Percentiles rank a stretch among this genome's conserved stretches.
Conservation (phyloP, 2,888 invertebrate genomes). For the Dryococelus australis region DNA sequence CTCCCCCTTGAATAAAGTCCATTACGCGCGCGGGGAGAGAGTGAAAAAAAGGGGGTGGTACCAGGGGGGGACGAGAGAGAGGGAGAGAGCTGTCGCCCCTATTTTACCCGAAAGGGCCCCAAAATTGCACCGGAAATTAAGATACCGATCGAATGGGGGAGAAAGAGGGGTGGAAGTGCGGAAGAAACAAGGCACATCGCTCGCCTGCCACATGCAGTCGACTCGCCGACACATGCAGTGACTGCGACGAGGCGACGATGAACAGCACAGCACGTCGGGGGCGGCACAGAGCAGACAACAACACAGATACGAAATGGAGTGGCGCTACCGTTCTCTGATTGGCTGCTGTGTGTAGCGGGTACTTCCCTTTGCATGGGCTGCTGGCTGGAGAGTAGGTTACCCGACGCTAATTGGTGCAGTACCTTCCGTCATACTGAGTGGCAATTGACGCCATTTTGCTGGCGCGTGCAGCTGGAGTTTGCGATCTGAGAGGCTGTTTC, state of each 20-base stretch:
- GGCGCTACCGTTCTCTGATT: too few relatives aligned
- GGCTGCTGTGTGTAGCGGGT: too few relatives aligned
- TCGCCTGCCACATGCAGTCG: background rate
- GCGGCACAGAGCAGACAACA: background rate
- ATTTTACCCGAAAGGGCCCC: conserved; percentile 10
- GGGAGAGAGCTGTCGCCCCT: conserved; percentile 3
- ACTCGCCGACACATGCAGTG: too few relatives aligned
- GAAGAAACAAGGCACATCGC: background rate
- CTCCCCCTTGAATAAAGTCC: background rate
- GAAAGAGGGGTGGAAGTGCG: background rate
- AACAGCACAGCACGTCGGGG: background rate
- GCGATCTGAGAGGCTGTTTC: too few relatives aligned
- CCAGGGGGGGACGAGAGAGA: background rate
- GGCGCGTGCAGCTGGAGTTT: too few relatives aligned
- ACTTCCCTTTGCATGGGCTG: too few relatives aligned
- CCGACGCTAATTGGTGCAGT: too few relatives aligned
- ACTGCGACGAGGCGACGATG: background rate
- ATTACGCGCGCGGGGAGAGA: background rate
- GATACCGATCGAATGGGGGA: background rate
- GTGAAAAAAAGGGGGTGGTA: background rate
- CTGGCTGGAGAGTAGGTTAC: too few relatives aligned
- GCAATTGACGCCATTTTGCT: too few relatives aligned
- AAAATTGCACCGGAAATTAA: conserved; percentile 16
- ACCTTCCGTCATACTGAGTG: too few relatives aligned
- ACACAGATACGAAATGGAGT: too few relatives aligned